Evolutionary conservation across 2,888 invertebrate species (phyloP), one percentile per base, ranked within the genome.

Genomic region (Theodoxus fluviatilis): DNA sequence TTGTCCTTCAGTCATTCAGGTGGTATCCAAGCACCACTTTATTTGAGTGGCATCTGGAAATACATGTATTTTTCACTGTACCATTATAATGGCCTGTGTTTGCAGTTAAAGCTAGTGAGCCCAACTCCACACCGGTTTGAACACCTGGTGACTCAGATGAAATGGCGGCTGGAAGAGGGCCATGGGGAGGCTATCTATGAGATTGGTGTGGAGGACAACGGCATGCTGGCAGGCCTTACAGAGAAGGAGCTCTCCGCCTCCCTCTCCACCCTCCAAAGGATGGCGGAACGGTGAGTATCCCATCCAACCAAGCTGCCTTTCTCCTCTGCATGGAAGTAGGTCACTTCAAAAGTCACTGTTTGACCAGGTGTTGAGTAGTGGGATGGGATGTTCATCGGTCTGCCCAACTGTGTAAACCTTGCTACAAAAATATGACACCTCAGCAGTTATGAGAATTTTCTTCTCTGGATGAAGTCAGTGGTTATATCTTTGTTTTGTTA

Each of bases 181-280:
- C 94, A 96, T 77, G 99, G 98, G 0, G 94, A 96, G 87, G 98
- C 98, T 0, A 95, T 99, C 75, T 99, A 99, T 88, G 96, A 98
- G 88, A 94, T 98, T 66, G 98, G 98, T 9, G 88, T 88, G 31
- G 86, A 85, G 70, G 87, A 87, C 75, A 85, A 82, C 77, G 97
- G 97, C 0, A 91, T 93, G 67, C 89, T 98, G 78, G 91, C 93
- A 12, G 98, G 98, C 3, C 90, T 98, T 6, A 91, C 92, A 0
- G 91, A 92, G 69, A 89, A 91, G 12, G 96, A 96, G 70, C 93
- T 99, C 90, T 91, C 92, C n/a, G 92, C 92, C 2, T 96, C 96
- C 65, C 89, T 98, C 72, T 90, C 91, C 70, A 95, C 97, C 0
- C 89, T 98, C 71, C 90, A 93, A 33, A 80, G 92, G 78, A 99